Percentiles rank a stretch among this genome's conserved stretches.
Evolutionary conservation across 2,113 vertebrate genomes (phyloP).

Genomic region (Tenrec ecaudatus): DNA sequence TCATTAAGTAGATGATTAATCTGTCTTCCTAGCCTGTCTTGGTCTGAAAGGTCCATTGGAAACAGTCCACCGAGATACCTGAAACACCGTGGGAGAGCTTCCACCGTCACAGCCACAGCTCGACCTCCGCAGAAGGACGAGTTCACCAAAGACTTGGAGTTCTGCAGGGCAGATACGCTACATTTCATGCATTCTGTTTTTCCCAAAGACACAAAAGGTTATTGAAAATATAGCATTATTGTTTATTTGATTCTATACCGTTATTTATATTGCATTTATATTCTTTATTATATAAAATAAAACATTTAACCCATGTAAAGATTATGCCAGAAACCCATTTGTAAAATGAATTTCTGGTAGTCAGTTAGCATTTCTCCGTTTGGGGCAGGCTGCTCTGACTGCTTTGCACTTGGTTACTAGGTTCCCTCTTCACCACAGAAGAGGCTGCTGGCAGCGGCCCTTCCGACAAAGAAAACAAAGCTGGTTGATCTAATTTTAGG

Average conservation of each 20-base stretch:
- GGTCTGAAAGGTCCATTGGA: neutral
- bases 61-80: neutral
- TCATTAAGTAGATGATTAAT: neutral
- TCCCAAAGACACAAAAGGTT: neutral
- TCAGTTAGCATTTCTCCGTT: conserved; percentile 13
- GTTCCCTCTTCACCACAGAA: conserved; percentile 66
- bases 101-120: neutral
- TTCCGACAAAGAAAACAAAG: conserved; percentile 68
- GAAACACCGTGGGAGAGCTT: neutral
- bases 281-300: too few relatives aligned
- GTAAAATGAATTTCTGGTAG: conserved; percentile 9
- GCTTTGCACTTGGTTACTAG: conserved; percentile 60
- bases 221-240: neutral
- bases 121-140: neutral
- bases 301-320: neutral
- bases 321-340: conserved; percentile 39
- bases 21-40: neutral
- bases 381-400: neutral
- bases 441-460: conserved; percentile 35
- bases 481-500: conserved; percentile 74
- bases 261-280: too few relatives aligned
- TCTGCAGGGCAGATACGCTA: neutral
- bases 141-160: neutral
- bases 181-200: conserved; percentile 1
- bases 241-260: too few relatives aligned